phyloP scores from a whole-genome alignment of 2,888 invertebrate genomes.

The Leucophenga maculata region DNA sequence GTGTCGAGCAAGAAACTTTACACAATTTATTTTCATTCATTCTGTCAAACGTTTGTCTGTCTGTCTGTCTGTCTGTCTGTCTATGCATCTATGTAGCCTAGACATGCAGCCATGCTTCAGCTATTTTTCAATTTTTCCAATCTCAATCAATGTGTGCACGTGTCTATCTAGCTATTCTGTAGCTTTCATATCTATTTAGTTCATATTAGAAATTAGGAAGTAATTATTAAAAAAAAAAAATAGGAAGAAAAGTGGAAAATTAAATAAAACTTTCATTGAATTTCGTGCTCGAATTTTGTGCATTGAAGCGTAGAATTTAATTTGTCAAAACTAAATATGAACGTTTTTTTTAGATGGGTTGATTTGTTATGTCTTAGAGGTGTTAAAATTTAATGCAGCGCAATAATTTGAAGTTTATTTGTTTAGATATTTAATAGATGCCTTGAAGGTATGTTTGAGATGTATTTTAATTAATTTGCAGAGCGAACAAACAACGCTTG shows the following conservation, averaged over 20 bases:
- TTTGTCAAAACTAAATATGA: neutral
- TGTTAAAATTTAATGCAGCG: too few relatives aligned
- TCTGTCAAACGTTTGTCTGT: conserved; percentile 3
- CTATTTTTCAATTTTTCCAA: too few relatives aligned
- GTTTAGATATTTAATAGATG: too few relatives aligned
- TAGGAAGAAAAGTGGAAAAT: too few relatives aligned
- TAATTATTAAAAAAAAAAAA: conserved; percentile 3
- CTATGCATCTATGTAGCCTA: neutral
- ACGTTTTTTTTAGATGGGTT: too few relatives aligned
- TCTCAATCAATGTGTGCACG: neutral
- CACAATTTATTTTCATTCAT: conserved; percentile 38
- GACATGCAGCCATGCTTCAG: too few relatives aligned
- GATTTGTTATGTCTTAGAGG: too few relatives aligned
- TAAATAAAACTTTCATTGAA: neutral
- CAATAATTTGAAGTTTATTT: too few relatives aligned
- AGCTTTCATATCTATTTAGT: neutral
- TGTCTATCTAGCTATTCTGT: neutral
- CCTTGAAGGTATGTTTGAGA: too few relatives aligned
- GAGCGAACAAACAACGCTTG: too few relatives aligned
- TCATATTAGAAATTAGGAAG: conserved; percentile 6
- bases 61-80: neutral
- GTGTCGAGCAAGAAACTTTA: conserved; percentile 29
- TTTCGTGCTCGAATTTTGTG: neutral
- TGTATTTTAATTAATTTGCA: too few relatives aligned
- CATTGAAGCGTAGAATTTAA: conserved; percentile 1